A percentile compares a stretch with the other conserved stretches of the same genome.
phyloP scores from a whole-genome alignment of 2,797 vertebrate genomes.

The Tangara arthus region DNA sequence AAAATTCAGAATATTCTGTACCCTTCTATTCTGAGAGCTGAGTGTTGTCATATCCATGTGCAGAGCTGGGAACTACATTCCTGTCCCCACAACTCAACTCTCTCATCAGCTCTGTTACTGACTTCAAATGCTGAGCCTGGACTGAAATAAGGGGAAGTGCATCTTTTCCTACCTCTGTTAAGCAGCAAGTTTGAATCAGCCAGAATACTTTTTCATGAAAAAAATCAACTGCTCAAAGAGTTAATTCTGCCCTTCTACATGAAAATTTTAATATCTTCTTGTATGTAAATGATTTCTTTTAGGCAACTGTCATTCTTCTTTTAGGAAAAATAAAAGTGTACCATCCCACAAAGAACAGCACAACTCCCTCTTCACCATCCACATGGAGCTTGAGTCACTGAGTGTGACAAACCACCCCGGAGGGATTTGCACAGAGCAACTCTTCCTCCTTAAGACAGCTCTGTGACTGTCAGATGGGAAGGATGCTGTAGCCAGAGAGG shows the following conservation, averaged over 20 bases:
- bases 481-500: not conserved
- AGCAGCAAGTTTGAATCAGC: not conserved
- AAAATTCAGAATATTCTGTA: not conserved
- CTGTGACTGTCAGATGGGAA: not conserved
- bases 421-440: not conserved
- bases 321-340: not conserved
- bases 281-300: not conserved
- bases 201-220: not conserved
- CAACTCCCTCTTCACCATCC: not conserved
- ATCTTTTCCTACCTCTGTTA: not conserved
- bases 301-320: not conserved
- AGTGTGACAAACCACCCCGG: not conserved
- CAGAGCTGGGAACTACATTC: not conserved
- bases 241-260: not conserved
- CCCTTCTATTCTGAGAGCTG: not conserved
- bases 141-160: not conserved
- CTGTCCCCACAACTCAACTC: not conserved
- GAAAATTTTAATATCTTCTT: not conserved
- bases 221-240: not conserved
- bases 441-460: not conserved
- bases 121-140: not conserved
- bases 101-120: not conserved
- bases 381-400: accelerated
- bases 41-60: not conserved
- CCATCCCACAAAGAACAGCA: not conserved